These are phyloP conservation scores for Maniola jurtina DNA, from an alignment of 1,140 invertebrate species.

Conservation along the genomic window DNA sequence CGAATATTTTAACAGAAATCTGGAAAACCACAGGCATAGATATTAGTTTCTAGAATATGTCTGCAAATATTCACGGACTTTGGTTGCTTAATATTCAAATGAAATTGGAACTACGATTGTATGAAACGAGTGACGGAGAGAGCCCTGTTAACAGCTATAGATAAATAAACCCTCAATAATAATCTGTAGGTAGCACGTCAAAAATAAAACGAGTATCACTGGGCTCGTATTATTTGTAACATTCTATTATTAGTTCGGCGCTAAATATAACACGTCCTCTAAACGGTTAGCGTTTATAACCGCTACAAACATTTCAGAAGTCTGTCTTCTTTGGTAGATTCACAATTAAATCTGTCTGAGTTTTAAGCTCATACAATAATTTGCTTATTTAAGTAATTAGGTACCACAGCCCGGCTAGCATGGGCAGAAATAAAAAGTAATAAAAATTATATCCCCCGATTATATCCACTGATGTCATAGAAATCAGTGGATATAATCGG, in stretches of 20 bases:
- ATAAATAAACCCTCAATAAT: not conserved
- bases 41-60: too few species aligned
- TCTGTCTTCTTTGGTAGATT: constrained; percentile 20
- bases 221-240: constrained; percentile 25
- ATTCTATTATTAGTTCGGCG: constrained; percentile 26
- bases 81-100: too few species aligned
- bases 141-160: not conserved
- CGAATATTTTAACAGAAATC: too few species aligned
- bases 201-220: constrained; percentile 15
- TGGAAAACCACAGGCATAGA: too few species aligned
- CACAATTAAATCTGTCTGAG: not conserved
- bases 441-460: too few species aligned
- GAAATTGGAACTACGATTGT: too few species aligned
- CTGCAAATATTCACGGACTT: too few species aligned
- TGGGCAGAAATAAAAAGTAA: too few species aligned
- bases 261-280: constrained; percentile 36
- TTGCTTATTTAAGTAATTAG: not conserved
- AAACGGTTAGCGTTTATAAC: constrained; percentile 32
- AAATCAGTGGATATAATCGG: too few species aligned
- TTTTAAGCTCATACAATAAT: not conserved
- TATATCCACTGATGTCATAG: too few species aligned
- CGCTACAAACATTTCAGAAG: constrained; percentile 32
- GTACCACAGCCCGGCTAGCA: too few species aligned
- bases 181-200: not conserved
- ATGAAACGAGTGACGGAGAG: too few species aligned